Evolutionary conservation across 2,797 vertebrate species (phyloP).

Genomic region (Hyperoplus lanceolatus): DNA sequence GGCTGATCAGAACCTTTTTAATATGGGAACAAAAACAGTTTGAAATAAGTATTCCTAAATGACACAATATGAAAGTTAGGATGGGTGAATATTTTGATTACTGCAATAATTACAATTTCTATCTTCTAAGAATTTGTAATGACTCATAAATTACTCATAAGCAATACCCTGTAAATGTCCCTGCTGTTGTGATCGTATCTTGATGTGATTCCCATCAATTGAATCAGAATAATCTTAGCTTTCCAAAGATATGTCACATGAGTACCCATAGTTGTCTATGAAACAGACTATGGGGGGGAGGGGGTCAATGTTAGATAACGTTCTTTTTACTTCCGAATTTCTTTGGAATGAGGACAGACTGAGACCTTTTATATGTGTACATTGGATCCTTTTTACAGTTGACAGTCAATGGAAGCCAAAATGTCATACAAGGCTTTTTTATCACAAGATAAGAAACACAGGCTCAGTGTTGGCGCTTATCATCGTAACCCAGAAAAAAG

Average conservation of each 20-base stretch:
- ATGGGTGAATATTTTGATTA: neutral
- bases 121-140: neutral
- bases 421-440: slow-evolving; percentile 58
- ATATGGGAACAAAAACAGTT: slow-evolving; percentile 39
- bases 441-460: slow-evolving; percentile 55
- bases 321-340: slow-evolving; percentile 12
- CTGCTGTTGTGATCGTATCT: no score
- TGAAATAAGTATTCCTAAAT: slow-evolving; percentile 12
- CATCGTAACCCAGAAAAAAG: slow-evolving; percentile 76
- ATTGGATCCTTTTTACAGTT: slow-evolving; percentile 14
- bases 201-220: no score
- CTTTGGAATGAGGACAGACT: slow-evolving; percentile 1
- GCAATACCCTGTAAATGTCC: no score
- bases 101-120: neutral
- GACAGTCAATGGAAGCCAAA: slow-evolving; percentile 49
- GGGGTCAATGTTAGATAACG: neutral
- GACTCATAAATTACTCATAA: slow-evolving; percentile 8
- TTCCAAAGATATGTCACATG: no score
- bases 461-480: slow-evolving; percentile 57
- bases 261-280: no score
- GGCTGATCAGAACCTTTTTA: slow-evolving; percentile 54
- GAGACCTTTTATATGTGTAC: slow-evolving; percentile 36
- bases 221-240: no score
- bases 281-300: no score
- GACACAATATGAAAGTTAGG: slow-evolving; percentile 12